A percentile compares a stretch with the other conserved stretches of the same genome.
These are phyloP conservation scores for Nebria ingens DNA, from an alignment of 1,140 invertebrate species.

Conservation along the genomic window DNA sequence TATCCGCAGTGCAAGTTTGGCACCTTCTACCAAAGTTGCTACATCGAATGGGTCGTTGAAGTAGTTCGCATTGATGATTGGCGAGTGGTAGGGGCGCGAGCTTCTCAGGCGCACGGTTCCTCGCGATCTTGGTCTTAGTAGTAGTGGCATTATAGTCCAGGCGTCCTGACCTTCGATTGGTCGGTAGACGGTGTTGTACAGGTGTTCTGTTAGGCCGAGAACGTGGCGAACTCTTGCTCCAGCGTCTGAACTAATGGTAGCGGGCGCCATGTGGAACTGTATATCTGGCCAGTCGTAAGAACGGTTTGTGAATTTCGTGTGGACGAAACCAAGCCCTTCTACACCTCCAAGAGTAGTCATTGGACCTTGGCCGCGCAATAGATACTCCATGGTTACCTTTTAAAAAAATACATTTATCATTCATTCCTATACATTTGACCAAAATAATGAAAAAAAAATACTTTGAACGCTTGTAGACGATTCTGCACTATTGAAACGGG, in stretches of 20 bases:
- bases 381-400: constrained; percentile 72
- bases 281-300: constrained; percentile 68
- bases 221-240: constrained; percentile 64
- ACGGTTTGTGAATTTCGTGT: constrained; percentile 54
- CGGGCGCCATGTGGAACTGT: constrained; percentile 80
- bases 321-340: constrained; percentile 75
- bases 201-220: constrained; percentile 68
- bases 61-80: constrained; percentile 82
- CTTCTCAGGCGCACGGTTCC: constrained; percentile 64
- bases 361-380: constrained; percentile 62
- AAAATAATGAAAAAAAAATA: too few relatives aligned
- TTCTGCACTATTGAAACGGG: constrained; percentile 66
- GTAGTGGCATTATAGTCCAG: constrained; percentile 73
- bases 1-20: constrained; percentile 59
- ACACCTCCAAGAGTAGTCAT: constrained; percentile 78
- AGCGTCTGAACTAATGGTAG: constrained; percentile 69
- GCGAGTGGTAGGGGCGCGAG: constrained; percentile 74
- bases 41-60: constrained; percentile 68
- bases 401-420: constrained; percentile 53
- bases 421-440: too few relatives aligned
- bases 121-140: constrained; percentile 67
- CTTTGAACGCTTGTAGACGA: constrained; percentile 11
- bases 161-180: constrained; percentile 58
- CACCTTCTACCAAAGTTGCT: constrained; percentile 69
- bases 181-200: constrained; percentile 67